Evolutionary conservation across 2,888 invertebrate species (phyloP).

Genomic region (Tinea trinotella): DNA sequence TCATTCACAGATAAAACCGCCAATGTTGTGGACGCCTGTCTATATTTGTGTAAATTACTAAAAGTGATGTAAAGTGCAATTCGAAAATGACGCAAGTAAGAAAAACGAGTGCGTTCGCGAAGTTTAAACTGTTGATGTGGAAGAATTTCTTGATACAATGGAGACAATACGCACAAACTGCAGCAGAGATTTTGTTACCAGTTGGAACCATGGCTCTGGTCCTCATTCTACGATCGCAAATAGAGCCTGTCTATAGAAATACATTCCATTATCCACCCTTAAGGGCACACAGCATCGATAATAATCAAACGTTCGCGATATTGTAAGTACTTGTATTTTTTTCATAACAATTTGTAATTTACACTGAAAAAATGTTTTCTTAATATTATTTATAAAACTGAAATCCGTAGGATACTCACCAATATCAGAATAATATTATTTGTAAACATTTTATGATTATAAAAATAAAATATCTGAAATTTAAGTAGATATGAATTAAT

Average conservation of each 20-base stretch:
- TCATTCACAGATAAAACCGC: slow-evolving; percentile 12
- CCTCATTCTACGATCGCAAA: slow-evolving; percentile 78
- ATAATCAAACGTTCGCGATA: slow-evolving; percentile 2
- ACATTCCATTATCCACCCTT: slow-evolving; percentile 36
- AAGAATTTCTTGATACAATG: slow-evolving; percentile 86
- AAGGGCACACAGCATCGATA: slow-evolving; percentile 32
- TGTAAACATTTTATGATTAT: no score
- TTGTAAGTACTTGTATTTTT: slow-evolving; percentile 27
- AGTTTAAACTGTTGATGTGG: slow-evolving; percentile 83
- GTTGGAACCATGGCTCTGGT: slow-evolving; percentile 77
- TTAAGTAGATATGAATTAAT: no score
- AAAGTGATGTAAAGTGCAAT: no score
- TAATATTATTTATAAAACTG: no score
- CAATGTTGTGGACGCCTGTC: slow-evolving; percentile 12
- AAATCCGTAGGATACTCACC: no score
- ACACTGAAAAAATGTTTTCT: no score
- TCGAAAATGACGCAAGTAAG: slow-evolving; percentile 5
- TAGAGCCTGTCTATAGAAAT: slow-evolving; percentile 61
- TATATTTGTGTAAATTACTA: no score
- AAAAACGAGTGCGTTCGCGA: slow-evolving; percentile 44
- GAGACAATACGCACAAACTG: slow-evolving; percentile 78
- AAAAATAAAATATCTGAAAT: no score
- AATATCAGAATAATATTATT: no score
- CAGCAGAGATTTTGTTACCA: slow-evolving; percentile 78
- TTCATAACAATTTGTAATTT: no score